Percentiles rank a stretch among this genome's conserved stretches.
Conservation (phyloP, 2,888 invertebrate species). For the Leptogaster cylindrica region DNA sequence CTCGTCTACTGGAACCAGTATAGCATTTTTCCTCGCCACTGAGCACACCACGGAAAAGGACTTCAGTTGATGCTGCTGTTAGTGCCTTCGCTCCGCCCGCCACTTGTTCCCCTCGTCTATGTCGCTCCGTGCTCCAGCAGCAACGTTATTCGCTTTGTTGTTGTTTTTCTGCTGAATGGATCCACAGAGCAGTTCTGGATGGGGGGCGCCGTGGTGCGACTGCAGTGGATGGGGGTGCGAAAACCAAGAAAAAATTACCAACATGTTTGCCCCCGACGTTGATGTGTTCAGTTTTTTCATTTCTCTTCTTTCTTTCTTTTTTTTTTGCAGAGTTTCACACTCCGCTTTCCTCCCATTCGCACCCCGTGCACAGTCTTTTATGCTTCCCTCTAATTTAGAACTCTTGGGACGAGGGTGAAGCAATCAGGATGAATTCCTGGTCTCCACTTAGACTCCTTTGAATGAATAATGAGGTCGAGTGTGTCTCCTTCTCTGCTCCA, state of each 20-base stretch:
- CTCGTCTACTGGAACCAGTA: background rate
- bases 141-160: no score
- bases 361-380: slow-evolving; percentile 7
- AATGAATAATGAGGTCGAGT: slow-evolving; percentile 38
- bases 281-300: slow-evolving; percentile 34
- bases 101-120: background rate
- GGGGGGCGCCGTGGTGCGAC: background rate
- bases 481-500: slow-evolving; percentile 5
- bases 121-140: no score
- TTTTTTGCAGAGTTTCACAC: slow-evolving; percentile 25
- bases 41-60: slow-evolving; percentile 25
- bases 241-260: slow-evolving; percentile 29
- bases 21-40: slow-evolving; percentile 29
- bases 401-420: background rate
- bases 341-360: background rate
- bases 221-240: background rate
- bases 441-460: slow-evolving; percentile 3
- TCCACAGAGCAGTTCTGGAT: background rate
- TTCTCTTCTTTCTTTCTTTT: no score
- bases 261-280: slow-evolving; percentile 37
- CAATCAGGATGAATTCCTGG: background rate
- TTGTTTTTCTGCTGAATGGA: no score
- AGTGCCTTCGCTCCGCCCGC: background rate
- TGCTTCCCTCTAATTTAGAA: slow-evolving; percentile 4
- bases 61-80: background rate